phyloP scores from a whole-genome alignment of 2,113 vertebrate species.

The Taurulus bubalis region DNA sequence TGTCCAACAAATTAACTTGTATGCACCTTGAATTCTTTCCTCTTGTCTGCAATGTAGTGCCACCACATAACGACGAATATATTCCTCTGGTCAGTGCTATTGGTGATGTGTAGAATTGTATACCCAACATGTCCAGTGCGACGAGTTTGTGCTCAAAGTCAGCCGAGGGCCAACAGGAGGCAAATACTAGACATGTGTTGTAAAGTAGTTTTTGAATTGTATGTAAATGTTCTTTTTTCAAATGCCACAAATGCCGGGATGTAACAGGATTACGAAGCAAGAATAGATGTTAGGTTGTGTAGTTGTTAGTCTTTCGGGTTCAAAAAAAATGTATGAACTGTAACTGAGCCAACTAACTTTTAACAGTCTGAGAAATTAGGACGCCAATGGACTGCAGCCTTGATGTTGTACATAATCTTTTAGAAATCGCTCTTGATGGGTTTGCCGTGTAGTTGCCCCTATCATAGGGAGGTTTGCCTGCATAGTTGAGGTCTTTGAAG shows the following conservation, averaged over 20 bases:
- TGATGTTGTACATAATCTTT: constrained; percentile 70
- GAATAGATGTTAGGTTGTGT: constrained; percentile 44
- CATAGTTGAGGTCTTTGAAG: constrained; percentile 18
- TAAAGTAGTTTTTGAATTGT: constrained; percentile 42
- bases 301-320: constrained; percentile 58
- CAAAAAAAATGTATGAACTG: constrained; percentile 72
- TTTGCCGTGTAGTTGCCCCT: constrained; percentile 37
- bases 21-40: constrained; percentile 59
- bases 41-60: constrained; percentile 53
- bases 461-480: constrained; percentile 40
- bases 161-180: neutral
- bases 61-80: constrained; percentile 19
- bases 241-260: constrained; percentile 22
- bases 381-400: constrained; percentile 76
- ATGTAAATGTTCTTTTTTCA: constrained; percentile 20
- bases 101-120: constrained; percentile 45
- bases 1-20: constrained; percentile 25
- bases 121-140: constrained; percentile 38
- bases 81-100: constrained; percentile 49
- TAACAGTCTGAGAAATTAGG: constrained; percentile 35
- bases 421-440: constrained; percentile 14
- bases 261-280: constrained; percentile 10
- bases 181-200: constrained; percentile 29
- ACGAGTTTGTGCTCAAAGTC: constrained; percentile 13
- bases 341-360: constrained; percentile 81